These are phyloP conservation scores for Motacilla alba DNA, from an alignment of 2,113 vertebrate species.

Conservation along the genomic window DNA sequence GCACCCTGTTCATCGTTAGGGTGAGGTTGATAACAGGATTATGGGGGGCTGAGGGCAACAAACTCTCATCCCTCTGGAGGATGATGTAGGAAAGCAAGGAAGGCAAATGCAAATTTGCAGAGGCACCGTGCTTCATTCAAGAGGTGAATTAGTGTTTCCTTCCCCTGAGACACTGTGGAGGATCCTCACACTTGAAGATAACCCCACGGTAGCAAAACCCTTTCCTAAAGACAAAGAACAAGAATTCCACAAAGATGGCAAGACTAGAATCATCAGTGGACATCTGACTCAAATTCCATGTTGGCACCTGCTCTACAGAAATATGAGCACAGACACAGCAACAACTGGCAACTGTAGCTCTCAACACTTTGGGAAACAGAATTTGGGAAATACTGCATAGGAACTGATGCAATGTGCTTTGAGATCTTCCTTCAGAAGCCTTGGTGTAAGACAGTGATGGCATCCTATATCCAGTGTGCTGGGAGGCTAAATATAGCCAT, in stretches of 20 bases:
- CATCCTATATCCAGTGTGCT: not conserved
- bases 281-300: not conserved
- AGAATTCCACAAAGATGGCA: not conserved
- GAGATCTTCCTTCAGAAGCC: not conserved
- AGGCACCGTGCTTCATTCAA: not conserved
- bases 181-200: not conserved
- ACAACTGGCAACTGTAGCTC: not conserved
- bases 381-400: not conserved
- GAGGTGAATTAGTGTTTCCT: not conserved
- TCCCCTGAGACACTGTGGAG: not conserved
- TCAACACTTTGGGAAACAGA: not conserved
- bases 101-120: not conserved
- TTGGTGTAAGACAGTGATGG: not conserved
- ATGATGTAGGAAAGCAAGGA: not conserved
- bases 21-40: not conserved
- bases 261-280: not conserved
- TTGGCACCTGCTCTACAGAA: not conserved
- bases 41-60: not conserved
- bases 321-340: not conserved
- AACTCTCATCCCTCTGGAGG: not conserved
- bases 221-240: not conserved
- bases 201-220: not conserved
- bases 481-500: slow-evolving; percentile 31
- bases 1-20: not conserved
- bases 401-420: not conserved